A percentile compares a stretch with the other conserved stretches of the same genome.
Conservation (phyloP, 2,113 vertebrate genomes). For the Protobothrops mucrosquamatus region DNA sequence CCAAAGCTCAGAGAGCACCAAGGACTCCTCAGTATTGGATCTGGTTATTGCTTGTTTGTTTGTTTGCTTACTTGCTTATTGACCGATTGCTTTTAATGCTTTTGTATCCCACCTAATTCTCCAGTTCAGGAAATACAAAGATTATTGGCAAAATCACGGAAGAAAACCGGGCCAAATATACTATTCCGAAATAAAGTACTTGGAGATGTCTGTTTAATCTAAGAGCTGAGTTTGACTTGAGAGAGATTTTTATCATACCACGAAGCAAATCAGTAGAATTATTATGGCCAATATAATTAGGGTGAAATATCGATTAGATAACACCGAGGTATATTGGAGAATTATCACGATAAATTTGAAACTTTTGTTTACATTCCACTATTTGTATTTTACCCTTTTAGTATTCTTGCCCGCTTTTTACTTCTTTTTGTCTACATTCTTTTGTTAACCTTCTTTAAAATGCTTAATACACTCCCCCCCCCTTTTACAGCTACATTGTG, state of each 20-base stretch:
- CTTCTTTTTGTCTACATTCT: not conserved
- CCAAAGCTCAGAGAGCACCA: not conserved
- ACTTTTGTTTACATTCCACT: not conserved
- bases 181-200: not conserved
- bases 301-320: not conserved
- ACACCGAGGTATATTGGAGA: not conserved
- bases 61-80: not conserved
- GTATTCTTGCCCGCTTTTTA: not conserved
- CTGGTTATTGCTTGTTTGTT: not conserved
- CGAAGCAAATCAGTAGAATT: not conserved
- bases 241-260: not conserved
- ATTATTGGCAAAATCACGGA: not conserved
- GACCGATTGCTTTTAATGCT: not conserved
- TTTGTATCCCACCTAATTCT: not conserved
- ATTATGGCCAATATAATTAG: not conserved
- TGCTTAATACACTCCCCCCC: not conserved
- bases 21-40: not conserved
- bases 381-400: not conserved
- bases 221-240: not conserved
- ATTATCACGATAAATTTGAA: not conserved
- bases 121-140: not conserved
- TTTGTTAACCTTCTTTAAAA: not conserved
- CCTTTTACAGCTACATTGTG: not conserved
- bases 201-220: not conserved
- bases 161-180: not conserved